phyloP scores from a whole-genome alignment of 2,797 vertebrate species.

The Loriculus beryllinus region DNA sequence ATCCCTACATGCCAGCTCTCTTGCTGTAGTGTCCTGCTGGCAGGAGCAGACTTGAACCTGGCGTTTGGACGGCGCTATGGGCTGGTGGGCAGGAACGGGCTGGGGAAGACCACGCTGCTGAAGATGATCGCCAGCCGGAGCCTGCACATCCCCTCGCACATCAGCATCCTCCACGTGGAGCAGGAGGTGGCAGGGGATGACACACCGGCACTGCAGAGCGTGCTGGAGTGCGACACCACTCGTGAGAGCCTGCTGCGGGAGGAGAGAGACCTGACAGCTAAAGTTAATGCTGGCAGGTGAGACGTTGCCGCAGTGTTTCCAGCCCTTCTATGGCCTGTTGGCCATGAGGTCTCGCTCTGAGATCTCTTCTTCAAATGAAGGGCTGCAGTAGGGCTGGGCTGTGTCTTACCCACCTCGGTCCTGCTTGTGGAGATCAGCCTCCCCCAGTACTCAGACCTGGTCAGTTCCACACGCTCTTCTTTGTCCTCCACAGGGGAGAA shows the following conservation, averaged over 20 bases:
- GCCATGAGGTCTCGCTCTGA: accelerated
- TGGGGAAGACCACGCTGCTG: slow-evolving; percentile 93
- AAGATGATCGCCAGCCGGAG: slow-evolving; percentile 94
- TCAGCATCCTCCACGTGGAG: slow-evolving; percentile 95
- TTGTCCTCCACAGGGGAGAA: slow-evolving; percentile 77
- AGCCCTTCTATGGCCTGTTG: not conserved
- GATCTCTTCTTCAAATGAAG: not conserved
- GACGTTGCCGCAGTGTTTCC: not conserved
- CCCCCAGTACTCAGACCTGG: not conserved
- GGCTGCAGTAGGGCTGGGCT: not conserved
- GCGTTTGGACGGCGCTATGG: slow-evolving; percentile 89
- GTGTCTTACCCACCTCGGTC: not conserved
- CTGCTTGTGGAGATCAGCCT: not conserved
- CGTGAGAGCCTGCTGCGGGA: slow-evolving; percentile 85
- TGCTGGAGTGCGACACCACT: slow-evolving; percentile 87
- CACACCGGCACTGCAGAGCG: slow-evolving; percentile 88
- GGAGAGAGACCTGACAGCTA: slow-evolving; percentile 83
- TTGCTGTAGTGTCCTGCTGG: slow-evolving; percentile 83
- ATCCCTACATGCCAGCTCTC: not conserved
- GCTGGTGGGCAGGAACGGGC: slow-evolving; percentile 91
- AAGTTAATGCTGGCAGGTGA: slow-evolving; percentile 86
- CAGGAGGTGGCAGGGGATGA: slow-evolving; percentile 95
- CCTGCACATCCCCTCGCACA: slow-evolving; percentile 89
- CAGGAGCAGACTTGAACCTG: slow-evolving; percentile 89
- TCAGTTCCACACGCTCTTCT: not conserved